These are phyloP conservation scores for Pao palembangensis DNA, from an alignment of 2,113 vertebrate species.

Conservation along the genomic window DNA sequence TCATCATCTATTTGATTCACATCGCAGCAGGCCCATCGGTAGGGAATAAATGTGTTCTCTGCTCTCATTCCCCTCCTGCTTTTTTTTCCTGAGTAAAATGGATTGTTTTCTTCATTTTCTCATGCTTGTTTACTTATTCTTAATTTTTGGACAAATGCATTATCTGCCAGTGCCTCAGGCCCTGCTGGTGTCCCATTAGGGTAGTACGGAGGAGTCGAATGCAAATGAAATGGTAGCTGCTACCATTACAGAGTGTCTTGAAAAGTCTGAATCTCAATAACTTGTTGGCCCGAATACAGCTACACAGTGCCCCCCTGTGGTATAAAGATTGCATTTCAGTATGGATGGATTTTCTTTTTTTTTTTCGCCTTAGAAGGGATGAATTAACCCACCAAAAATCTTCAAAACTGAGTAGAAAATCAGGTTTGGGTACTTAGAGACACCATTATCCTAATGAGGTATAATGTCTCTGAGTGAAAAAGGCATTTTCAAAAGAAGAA, in stretches of 20 bases:
- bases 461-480: background rate
- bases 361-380: no score
- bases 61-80: conserved; percentile 46
- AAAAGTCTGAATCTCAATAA: conserved; percentile 8
- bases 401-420: no score
- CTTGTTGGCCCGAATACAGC: conserved; percentile 15
- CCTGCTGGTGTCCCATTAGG: conserved; percentile 65
- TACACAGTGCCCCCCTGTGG: conserved; percentile 62
- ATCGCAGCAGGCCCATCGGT: conserved; percentile 59
- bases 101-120: conserved; percentile 68
- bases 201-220: conserved; percentile 50
- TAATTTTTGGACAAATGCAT: conserved; percentile 67
- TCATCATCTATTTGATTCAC: conserved; percentile 70
- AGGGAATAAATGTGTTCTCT: conserved; percentile 60
- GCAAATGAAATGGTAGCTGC: conserved; percentile 58
- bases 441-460: conserved; percentile 2
- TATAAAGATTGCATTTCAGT: background rate
- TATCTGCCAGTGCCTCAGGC: conserved; percentile 51
- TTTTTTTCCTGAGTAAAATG: conserved; percentile 51
- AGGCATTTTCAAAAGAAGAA: background rate
- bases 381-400: no score
- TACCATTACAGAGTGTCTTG: conserved; percentile 29
- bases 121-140: conserved; percentile 66
- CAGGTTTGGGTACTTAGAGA: background rate
- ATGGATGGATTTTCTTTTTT: conserved; percentile 1